Evolutionary conservation across 2,797 vertebrate genomes (phyloP).

Genomic region (Pseudomugil tenellus): DNA sequence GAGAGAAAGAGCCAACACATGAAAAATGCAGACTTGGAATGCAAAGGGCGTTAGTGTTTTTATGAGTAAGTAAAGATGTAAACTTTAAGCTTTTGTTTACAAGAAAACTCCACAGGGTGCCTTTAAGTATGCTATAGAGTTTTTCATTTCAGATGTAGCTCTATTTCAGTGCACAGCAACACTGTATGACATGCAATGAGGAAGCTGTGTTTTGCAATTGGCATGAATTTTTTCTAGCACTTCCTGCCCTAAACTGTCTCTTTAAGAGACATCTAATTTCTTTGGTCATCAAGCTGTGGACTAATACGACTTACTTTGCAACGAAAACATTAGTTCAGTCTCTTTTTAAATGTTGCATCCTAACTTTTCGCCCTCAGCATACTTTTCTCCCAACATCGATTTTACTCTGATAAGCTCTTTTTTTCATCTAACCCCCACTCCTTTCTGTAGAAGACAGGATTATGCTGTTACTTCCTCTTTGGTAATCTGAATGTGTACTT

Average conservation of each 20-base stretch:
- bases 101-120: slow-evolving; percentile 16
- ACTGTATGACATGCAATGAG: slow-evolving; percentile 1
- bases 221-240: not conserved
- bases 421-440: slow-evolving; percentile 4
- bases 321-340: slow-evolving; percentile 18
- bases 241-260: not conserved
- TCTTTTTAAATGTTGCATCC: slow-evolving; percentile 11
- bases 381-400: slow-evolving; percentile 18
- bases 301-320: slow-evolving; percentile 17
- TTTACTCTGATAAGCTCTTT: slow-evolving; percentile 36
- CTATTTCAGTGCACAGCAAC: slow-evolving; percentile 4
- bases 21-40: not conserved
- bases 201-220: slow-evolving; percentile 9
- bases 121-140: slow-evolving; percentile 12
- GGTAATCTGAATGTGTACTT: slow-evolving; percentile 64
- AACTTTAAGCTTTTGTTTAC: not conserved
- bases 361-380: slow-evolving; percentile 9
- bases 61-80: not conserved
- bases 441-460: slow-evolving; percentile 53
- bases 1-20: not conserved
- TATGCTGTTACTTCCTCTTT: slow-evolving; percentile 70
- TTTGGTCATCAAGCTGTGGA: not conserved
- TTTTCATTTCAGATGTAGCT: not conserved
- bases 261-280: not conserved
- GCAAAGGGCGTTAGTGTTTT: not conserved